Conservation (phyloP, 2,113 vertebrate species). For the Toxotes jaculatrix region DNA sequence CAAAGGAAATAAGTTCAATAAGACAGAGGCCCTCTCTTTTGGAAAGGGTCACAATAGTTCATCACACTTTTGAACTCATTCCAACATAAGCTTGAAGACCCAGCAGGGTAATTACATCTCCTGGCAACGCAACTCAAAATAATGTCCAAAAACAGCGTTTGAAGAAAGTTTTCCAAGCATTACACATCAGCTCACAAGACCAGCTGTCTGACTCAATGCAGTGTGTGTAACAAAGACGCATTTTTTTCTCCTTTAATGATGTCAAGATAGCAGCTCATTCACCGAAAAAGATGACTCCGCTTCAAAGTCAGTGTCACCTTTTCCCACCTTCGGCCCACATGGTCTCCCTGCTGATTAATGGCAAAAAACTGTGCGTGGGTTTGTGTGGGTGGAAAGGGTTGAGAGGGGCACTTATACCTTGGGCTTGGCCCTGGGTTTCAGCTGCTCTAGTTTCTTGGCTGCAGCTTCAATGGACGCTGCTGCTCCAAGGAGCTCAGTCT, state of each 20-base stretch:
- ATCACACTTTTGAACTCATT: constrained; percentile 66
- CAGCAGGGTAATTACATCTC: constrained; percentile 70
- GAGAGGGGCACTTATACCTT: constrained; percentile 86
- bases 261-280: constrained; percentile 36
- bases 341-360: constrained; percentile 56
- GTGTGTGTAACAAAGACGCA: constrained; percentile 3
- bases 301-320: constrained; percentile 72
- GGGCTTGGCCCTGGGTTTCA: constrained; percentile 97
- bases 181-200: constrained; percentile 46
- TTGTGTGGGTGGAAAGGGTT: constrained; percentile 48
- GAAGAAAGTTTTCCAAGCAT: constrained; percentile 63
- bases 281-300: constrained; percentile 58
- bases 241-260: constrained; percentile 42
- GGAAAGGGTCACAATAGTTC: constrained; percentile 68
- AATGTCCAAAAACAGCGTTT: constrained; percentile 57
- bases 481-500: constrained; percentile 95
- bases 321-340: constrained; percentile 50
- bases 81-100: constrained; percentile 70
- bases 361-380: constrained; percentile 54
- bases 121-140: constrained; percentile 71
- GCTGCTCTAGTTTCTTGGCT: constrained; percentile 98
- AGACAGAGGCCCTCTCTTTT: constrained; percentile 58
- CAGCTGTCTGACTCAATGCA: constrained; percentile 51
- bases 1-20: constrained; percentile 72
- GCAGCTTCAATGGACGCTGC: constrained; percentile 98